Base-by-base conservation (phyloP, 1,140 invertebrate genomes). In the Drosophila prosaltans region DNA sequence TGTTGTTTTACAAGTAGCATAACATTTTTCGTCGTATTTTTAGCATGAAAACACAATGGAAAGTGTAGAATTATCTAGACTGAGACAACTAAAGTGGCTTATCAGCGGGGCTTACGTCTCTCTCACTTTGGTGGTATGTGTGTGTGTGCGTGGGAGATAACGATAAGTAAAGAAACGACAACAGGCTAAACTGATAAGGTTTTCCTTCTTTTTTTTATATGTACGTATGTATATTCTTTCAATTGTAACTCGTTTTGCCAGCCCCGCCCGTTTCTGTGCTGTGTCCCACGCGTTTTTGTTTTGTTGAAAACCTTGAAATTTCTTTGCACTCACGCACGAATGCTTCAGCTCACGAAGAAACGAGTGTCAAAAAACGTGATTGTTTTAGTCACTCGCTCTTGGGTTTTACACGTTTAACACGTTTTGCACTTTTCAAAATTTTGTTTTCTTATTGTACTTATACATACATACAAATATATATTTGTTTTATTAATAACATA, bases 281-380 rank as follows among this genome's bases (percentile, higher is more conserved):
- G 39, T 48, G 39, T 48, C 72, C 76, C 76, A 75, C 76, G 69
- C 72, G 67, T 63, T 62, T 30, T 63, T 67, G 30, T 57, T 64
- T 41, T 64, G 62, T 74, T 71, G 55, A 69, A 72, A 78, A 75
- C 76, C 76, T 78, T 78, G 76, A 78, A 78, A 78, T 75, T 75
- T 75, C 72, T 78, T 75, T 71, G 61, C 76, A 76, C 65, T 79
- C 48, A 65, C 77, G 45, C 69, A 72, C 68, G 64, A 64, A 62
- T 51, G 21, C 24, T 16, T 5, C 45, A 24, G 61, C 72, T 58
- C 30, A 64, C 59, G 39, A 77, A 57, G 45, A 32, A 69, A 78
- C 69, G 73, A 84, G 58, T 80, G 77, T 72, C 55, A 73, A 80
- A 89, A 86, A 88, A 88, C 83, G 83, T 88, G 81, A 83, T 83